Conservation (phyloP, 35 echinoderm and acorn worm species). For the Heliocidaris tuberculata region DNA sequence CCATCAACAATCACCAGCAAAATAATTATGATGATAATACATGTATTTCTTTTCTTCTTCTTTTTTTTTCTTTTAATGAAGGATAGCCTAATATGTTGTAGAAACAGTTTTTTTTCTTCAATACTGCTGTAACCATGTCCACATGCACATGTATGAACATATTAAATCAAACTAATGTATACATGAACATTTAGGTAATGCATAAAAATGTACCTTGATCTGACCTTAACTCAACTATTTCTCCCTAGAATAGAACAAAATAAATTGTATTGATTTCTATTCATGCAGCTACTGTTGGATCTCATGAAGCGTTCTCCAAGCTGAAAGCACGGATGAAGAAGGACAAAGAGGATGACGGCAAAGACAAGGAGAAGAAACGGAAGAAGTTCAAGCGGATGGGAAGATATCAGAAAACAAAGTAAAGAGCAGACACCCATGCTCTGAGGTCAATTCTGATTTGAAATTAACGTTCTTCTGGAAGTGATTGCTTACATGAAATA, state of each 20-base stretch:
- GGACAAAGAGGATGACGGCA: constrained; percentile 10
- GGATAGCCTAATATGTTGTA: background rate
- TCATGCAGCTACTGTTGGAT: background rate
- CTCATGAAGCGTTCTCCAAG: constrained; percentile 30
- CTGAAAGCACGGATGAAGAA: constrained; percentile 26
- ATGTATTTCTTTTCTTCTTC: background rate
- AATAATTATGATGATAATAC: background rate
- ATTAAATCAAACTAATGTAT: too few relatives aligned
- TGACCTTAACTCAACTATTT: background rate
- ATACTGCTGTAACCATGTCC: too few relatives aligned
- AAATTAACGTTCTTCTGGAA: too few relatives aligned
- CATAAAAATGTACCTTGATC: too few relatives aligned
- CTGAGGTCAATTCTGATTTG: background rate
- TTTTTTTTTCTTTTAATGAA: background rate
- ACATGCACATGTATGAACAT: too few relatives aligned
- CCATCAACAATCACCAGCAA: background rate
- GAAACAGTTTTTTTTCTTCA: background rate
- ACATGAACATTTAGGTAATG: too few relatives aligned
- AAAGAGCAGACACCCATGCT: background rate
- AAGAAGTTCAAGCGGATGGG: constrained; percentile 43
- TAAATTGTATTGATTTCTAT: background rate
- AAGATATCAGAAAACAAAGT: constrained; percentile 22
- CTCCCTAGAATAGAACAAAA: background rate
- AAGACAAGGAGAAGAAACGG: constrained; percentile 30
- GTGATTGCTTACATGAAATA: too few relatives aligned